Evolutionary conservation across 2,113 vertebrate species (phyloP).

Genomic region (Chrysochloris asiatica): DNA sequence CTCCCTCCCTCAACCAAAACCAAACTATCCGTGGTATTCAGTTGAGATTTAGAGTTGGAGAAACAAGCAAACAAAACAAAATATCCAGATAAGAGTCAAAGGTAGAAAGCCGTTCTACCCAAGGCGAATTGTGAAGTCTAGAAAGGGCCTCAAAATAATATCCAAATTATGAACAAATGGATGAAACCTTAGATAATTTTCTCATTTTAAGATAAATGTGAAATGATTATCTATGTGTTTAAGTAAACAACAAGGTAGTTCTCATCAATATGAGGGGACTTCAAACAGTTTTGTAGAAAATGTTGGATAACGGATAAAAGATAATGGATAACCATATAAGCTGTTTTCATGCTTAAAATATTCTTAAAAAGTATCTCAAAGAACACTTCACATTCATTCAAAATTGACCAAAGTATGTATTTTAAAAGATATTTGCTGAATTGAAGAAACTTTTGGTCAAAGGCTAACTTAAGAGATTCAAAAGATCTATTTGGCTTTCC

Average conservation of each 20-base stretch:
- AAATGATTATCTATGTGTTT: neutral
- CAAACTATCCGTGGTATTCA: neutral
- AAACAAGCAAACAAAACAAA: slow-evolving; percentile 23
- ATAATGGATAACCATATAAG: neutral
- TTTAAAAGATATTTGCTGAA: slow-evolving; percentile 15
- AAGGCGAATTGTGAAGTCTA: neutral
- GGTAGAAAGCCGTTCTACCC: neutral
- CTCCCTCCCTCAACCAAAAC: neutral
- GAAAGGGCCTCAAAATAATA: slow-evolving; percentile 3
- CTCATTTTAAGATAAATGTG: neutral
- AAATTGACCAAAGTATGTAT: slow-evolving; percentile 14
- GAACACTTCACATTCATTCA: slow-evolving; percentile 34
- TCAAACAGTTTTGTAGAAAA: too few relatives aligned
- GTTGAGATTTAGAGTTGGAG: neutral
- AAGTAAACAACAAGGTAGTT: slow-evolving; percentile 47
- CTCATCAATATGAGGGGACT: neutral
- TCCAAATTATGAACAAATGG: neutral
- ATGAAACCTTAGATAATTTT: slow-evolving; percentile 24
- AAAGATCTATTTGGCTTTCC: slow-evolving; percentile 50
- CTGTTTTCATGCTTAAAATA: neutral
- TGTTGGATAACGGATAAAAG: too few relatives aligned
- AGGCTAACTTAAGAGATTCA: slow-evolving; percentile 40
- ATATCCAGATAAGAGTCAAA: neutral
- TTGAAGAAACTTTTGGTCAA: slow-evolving; percentile 57
- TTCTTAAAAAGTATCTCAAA: neutral